Conservation (phyloP, 1,140 invertebrate species). For the Hyles vespertilio region DNA sequence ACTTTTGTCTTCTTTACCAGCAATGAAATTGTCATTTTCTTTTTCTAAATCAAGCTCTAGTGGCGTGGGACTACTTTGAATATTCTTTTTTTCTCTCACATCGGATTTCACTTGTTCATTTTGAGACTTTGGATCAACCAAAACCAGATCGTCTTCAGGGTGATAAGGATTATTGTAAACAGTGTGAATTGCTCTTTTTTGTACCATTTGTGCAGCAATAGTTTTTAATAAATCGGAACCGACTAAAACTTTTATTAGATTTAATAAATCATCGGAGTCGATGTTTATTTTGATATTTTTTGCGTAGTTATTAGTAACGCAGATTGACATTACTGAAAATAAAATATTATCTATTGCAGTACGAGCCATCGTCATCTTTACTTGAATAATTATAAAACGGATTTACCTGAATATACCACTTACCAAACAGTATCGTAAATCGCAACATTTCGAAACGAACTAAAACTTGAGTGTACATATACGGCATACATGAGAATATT, state of each 20-base stretch:
- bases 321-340: not conserved
- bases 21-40: slow-evolving; percentile 9
- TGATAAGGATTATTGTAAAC: slow-evolving; percentile 8
- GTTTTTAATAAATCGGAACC: slow-evolving; percentile 7
- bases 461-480: too few species aligned
- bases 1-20: not conserved
- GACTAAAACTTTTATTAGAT: not conserved
- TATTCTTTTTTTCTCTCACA: not conserved
- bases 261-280: slow-evolving; percentile 4
- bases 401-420: too few species aligned
- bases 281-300: slow-evolving; percentile 8
- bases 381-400: not conserved
- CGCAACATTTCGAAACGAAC: too few species aligned
- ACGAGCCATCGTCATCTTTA: too few species aligned
- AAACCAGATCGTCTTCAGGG: slow-evolving; percentile 2
- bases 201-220: not conserved
- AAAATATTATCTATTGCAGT: not conserved
- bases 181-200: not conserved
- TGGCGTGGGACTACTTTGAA: not conserved
- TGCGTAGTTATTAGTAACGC: not conserved
- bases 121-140: too few species aligned
- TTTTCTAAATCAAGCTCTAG: slow-evolving; percentile 5
- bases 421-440: too few species aligned
- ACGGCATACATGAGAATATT: too few species aligned
- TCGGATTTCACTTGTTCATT: not conserved